Conservation (phyloP, 2,113 vertebrate species). For the Ceyx melanurus region DNA sequence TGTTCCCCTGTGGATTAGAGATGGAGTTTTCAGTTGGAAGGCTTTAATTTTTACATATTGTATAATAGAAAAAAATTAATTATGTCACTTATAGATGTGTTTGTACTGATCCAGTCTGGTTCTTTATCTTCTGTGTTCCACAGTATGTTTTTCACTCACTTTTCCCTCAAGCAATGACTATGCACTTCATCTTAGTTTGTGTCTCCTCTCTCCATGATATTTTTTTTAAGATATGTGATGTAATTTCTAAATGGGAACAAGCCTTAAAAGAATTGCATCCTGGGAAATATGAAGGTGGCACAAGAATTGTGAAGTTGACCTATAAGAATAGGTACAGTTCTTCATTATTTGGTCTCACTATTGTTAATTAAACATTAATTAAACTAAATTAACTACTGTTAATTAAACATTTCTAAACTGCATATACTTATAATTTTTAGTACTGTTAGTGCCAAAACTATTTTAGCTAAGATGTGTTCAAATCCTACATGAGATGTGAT, state of each 20-base stretch:
- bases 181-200: not conserved
- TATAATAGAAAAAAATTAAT: not conserved
- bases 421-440: not conserved
- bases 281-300: slow-evolving; percentile 86
- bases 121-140: not conserved
- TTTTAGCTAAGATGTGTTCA: not conserved
- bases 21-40: not conserved
- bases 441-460: not conserved
- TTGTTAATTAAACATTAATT: not conserved
- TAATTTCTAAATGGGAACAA: slow-evolving; percentile 93
- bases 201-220: not conserved
- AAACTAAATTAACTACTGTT: not conserved
- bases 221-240: slow-evolving; percentile 85
- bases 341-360: not conserved
- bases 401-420: not conserved
- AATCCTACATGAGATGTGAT: not conserved
- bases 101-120: not conserved
- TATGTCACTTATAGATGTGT: not conserved
- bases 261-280: slow-evolving; percentile 87
- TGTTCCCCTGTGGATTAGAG: not conserved
- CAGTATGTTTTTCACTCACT: not conserved
- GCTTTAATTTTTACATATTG: not conserved
- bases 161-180: not conserved
- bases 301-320: slow-evolving; percentile 85
- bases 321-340: slow-evolving; percentile 87